A percentile compares a stretch with the other conserved stretches of the same genome.
Conservation (phyloP, 2,888 invertebrate genomes). For the Leptinotarsa peninsularis region DNA sequence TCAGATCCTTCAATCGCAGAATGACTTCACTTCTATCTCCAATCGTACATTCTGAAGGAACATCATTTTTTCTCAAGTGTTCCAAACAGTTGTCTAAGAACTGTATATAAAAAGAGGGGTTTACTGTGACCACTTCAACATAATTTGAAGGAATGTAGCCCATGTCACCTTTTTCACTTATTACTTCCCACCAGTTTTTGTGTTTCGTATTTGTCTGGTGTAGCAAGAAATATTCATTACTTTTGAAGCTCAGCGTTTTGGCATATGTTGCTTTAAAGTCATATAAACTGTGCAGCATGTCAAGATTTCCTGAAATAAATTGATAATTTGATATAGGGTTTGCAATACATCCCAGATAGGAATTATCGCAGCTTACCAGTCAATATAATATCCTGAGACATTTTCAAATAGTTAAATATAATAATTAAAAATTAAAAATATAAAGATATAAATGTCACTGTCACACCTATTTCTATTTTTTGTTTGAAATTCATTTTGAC, state of each 20-base stretch:
- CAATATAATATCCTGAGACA: slow-evolving; percentile 53
- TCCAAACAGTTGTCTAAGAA: slow-evolving; percentile 80
- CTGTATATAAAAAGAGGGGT: slow-evolving; percentile 76
- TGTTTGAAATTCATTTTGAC: slow-evolving; percentile 40
- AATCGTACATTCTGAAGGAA: slow-evolving; percentile 53
- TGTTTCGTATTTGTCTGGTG: slow-evolving; percentile 84
- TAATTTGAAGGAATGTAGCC: slow-evolving; percentile 91
- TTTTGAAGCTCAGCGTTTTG: slow-evolving; percentile 84
- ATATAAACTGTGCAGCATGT: slow-evolving; percentile 86
- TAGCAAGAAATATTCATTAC: slow-evolving; percentile 83
- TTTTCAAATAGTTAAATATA: slow-evolving; percentile 35
- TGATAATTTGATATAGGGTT: not conserved
- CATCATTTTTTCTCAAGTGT: slow-evolving; percentile 56
- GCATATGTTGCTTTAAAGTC: slow-evolving; percentile 87
- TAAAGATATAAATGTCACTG: slow-evolving; percentile 48
- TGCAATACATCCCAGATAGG: not conserved
- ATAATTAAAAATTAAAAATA: slow-evolving; percentile 30
- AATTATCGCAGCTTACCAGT: slow-evolving; percentile 48
- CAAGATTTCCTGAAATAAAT: slow-evolving; percentile 72
- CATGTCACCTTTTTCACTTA: slow-evolving; percentile 83
- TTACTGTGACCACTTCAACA: slow-evolving; percentile 82
- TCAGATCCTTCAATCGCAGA: slow-evolving; percentile 73
- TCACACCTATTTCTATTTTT: slow-evolving; percentile 60
- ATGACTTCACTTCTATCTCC: slow-evolving; percentile 75
- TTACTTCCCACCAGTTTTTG: slow-evolving; percentile 90